Conservation (phyloP, 1,140 invertebrate genomes). For the Panagrolaimus sp. region DNA sequence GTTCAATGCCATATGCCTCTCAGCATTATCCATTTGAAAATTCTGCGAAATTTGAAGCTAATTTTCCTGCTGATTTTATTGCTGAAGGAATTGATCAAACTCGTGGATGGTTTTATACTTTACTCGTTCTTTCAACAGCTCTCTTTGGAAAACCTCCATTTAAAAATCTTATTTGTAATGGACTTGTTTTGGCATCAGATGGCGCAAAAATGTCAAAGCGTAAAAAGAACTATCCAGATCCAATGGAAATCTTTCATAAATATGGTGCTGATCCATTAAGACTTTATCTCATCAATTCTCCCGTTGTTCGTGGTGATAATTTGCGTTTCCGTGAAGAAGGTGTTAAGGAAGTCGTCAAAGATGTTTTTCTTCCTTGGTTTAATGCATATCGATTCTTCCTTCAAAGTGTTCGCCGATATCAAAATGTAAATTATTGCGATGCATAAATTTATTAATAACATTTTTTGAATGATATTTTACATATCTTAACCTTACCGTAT, state of each 20-base stretch:
- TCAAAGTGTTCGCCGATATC: constrained; percentile 81
- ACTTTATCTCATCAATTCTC: constrained; percentile 94
- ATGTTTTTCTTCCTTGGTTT: constrained; percentile 96
- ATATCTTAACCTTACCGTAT: neutral
- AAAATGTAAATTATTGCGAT: constrained; percentile 70
- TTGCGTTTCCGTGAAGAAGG: constrained; percentile 93
- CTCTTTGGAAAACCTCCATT: constrained; percentile 94
- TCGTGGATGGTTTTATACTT: constrained; percentile 88
- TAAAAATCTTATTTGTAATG: constrained; percentile 93
- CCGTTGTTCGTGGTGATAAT: constrained; percentile 92
- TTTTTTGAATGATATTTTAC: neutral
- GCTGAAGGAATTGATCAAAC: constrained; percentile 96
- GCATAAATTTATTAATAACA: too few relatives aligned
- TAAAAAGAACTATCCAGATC: constrained; percentile 97
- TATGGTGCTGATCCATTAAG: constrained; percentile 91
- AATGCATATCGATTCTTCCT: constrained; percentile 93
- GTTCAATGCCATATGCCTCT: constrained; percentile 97
- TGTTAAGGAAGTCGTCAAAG: constrained; percentile 88
- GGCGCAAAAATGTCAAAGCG: constrained; percentile 99
- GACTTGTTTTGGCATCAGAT: constrained; percentile 83
- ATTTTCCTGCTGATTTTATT: constrained; percentile 98
- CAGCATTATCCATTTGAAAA: constrained; percentile 87
- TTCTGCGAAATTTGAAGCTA: constrained; percentile 80
- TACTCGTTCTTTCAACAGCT: constrained; percentile 88
- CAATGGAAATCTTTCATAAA: constrained; percentile 79